Evolutionary conservation across 2,888 invertebrate species (phyloP), one percentile per base, ranked within the genome.

Genomic region (Pristionchus exspectatus): DNA sequence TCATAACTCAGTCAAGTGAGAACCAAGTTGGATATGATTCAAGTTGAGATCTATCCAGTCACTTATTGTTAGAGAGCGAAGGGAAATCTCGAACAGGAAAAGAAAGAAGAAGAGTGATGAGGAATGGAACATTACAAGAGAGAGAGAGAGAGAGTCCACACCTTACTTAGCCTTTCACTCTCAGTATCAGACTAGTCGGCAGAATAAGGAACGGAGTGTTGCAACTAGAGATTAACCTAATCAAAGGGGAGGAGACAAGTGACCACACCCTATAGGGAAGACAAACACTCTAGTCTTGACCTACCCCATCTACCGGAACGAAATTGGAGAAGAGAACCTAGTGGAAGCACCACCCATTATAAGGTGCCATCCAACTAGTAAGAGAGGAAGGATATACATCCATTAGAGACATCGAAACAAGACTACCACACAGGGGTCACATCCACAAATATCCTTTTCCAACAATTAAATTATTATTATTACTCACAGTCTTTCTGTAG

Each of bases 151-250:
- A 38, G 74, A 38, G 33, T 38, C 63, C 63, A 9, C 18, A 59
- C 30, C 59, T 56, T 33, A 59, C 56, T 56, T 33, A 85, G 59
- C 84, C 84, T 85, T 85, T 85, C 84, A 85, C 84, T 85, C 84
- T 85, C 84, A 59, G 59, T 59, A 85, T 85, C 84, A 81, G 81
- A 81, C 81, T 27, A 81, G 81, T 81, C 81, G 81, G 81, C 81
- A 81, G 50, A 81, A 72, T 30, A 72, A 74, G 30, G 81, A 81
- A 81, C 81, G 54, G 81, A 81, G 81, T 81, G 81, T 81, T 81
- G 81, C 81, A 81, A 81, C n/a, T 44, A 81, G 44, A 81, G 81
- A 81, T 81, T 50, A 81, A 54, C 81, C 81, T 81, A 81, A 81
- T 81, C 81, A 81, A n/a, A 50, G 12, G 44, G 27, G 81, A 81